These are phyloP conservation scores for Melinaea menophilus DNA, from an alignment of 2,888 invertebrate genomes.

Conservation along the genomic window DNA sequence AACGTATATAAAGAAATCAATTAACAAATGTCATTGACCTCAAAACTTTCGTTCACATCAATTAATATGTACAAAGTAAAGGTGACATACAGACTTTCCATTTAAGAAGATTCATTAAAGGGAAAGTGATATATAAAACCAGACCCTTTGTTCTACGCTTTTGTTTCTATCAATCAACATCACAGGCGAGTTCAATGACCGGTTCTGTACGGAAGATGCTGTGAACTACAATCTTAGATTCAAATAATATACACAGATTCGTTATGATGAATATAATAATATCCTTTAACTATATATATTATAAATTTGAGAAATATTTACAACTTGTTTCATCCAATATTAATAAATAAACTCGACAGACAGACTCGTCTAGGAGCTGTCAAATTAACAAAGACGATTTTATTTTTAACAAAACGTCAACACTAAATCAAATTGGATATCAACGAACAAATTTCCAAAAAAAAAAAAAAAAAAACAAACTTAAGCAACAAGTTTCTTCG, in stretches of 20 bases:
- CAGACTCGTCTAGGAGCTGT: no score
- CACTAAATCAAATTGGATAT: no score
- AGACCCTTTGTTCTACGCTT: constrained; percentile 32
- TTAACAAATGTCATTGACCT: not conserved
- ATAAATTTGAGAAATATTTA: no score
- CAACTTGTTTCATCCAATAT: no score
- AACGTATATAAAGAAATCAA: not conserved
- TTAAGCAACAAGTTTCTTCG: constrained; percentile 1
- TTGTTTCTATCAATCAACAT: constrained; percentile 34
- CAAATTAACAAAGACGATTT: no score
- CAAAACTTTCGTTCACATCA: constrained; percentile 4
- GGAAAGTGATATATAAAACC: constrained; percentile 24
- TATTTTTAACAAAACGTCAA: no score
- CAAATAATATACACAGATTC: constrained; percentile 34
- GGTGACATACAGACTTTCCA: constrained; percentile 18
- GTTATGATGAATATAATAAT: constrained; percentile 28
- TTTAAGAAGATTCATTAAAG: constrained; percentile 26
- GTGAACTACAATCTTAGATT: constrained; percentile 32
- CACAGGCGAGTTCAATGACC: constrained; percentile 29
- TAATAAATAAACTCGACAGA: no score
- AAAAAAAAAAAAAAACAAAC: constrained; percentile 20
- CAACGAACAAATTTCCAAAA: no score
- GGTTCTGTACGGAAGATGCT: constrained; percentile 30
- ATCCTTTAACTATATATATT: constrained; percentile 17
- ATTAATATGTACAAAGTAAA: constrained; percentile 17